Evolutionary conservation across 2,888 invertebrate species (phyloP).

Genomic region (Synergus gifuensis): DNA sequence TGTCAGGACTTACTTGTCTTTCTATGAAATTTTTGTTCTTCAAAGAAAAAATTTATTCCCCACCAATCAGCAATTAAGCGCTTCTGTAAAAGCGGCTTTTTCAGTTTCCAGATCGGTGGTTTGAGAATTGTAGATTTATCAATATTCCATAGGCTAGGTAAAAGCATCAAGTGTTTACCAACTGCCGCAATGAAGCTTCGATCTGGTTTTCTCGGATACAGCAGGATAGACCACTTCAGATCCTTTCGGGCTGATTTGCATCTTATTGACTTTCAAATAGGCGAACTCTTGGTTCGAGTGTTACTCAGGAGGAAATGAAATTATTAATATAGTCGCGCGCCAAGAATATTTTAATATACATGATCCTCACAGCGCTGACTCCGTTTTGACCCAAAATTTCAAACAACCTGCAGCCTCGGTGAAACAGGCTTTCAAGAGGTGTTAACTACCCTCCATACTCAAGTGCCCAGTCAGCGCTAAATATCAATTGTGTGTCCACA

Average conservation of each 20-base stretch:
- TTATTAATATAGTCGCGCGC: conserved; percentile 68
- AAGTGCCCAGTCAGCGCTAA: conserved; percentile 59
- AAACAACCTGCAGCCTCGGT: conserved; percentile 57
- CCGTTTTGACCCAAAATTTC: conserved; percentile 65
- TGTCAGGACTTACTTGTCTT: not conserved
- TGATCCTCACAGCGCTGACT: conserved; percentile 52
- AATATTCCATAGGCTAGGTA: conserved; percentile 74
- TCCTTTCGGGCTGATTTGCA: conserved; percentile 70
- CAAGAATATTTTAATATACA: conserved; percentile 63
- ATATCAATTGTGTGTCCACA: conserved; percentile 45
- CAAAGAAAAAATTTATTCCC: conserved; percentile 12
- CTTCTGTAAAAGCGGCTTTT: conserved; percentile 35
- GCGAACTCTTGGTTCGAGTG: conserved; percentile 64
- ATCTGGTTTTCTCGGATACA: conserved; percentile 69
- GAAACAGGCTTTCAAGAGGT: conserved; percentile 55
- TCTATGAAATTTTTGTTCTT: not conserved
- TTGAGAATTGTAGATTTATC: conserved; percentile 64
- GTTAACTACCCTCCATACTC: conserved; percentile 27
- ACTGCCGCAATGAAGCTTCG: conserved; percentile 68
- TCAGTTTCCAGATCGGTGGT: conserved; percentile 48
- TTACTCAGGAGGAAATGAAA: conserved; percentile 69
- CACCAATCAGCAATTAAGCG: conserved; percentile 29
- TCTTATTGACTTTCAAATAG: conserved; percentile 76
- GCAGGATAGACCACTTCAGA: conserved; percentile 59
- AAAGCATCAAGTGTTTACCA: conserved; percentile 74